Base-by-base conservation (phyloP, 2,888 invertebrate species). In the Flexamia atlantica region DNA sequence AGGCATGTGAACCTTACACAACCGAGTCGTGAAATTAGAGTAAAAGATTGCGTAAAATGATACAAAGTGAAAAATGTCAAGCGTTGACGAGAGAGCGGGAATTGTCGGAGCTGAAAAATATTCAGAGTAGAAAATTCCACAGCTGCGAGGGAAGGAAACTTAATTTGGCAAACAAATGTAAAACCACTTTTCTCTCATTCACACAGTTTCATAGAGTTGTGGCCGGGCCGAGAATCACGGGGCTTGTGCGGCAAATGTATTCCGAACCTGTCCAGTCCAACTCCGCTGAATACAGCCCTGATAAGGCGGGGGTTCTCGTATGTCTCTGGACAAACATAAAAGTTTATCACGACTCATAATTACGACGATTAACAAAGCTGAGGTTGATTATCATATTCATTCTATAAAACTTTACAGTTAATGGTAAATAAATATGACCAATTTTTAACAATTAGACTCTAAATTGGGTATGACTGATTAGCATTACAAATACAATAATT, bases 151-250 rank as follows among this genome's bases (percentile, higher is more conserved):
- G 72, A 40, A 72, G 72, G 72, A 72, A 72, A 72, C 72, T 72
- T 72, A 72, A 72, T 72, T 72, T 72, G 72, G 72, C 72, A 40
- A 72, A 72, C 72, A 72, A 72, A 72, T 72, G 42, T 72, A 72
- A 72, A 72, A 36, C 72, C 72, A 72, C 72, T 72, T 72, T 40
- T 36, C 42, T 72, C 72, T 20, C 72, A 40, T 72, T 72, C 72
- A 72, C 42, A 42, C 72, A 23, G 40, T 72, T 40, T 20, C 72
- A 68, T 68, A 23, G 36, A 72, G 42, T 72, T 68, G 30, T 14
- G 72, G 40, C 23, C 40, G 17, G 14, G 72, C 14, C 5, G 3
- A 25, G 25, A 72, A 72, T 72, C 72, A 72, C 20, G 1, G 28
- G 10, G 36, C 30, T 42, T 72, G 36, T 72, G 72, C 23, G 17